Evolutionary conservation across 2,888 invertebrate genomes (phyloP), one percentile per base, ranked within the genome.

Genomic region (Alsophila aescularia): DNA sequence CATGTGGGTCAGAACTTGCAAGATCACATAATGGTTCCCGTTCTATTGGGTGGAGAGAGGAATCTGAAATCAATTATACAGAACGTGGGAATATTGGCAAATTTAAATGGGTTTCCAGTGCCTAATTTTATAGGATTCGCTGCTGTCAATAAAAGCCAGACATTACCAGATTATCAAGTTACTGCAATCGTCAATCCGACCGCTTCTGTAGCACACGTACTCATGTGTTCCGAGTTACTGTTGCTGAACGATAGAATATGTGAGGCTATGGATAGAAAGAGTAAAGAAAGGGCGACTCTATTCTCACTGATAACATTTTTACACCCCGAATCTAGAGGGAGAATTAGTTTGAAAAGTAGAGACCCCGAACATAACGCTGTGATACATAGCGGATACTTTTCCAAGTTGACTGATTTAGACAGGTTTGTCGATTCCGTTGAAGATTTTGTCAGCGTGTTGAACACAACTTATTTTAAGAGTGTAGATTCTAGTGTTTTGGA

Each of bases 1-100:
- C 41, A 61, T 2, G 83, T 85, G 0, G 86, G 86, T 0, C 37
- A 63, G n/a, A 80, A 85, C 52, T 62, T 84, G 13, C 82, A 83
- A 67, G 79, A 85, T 50, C 85, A 85, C 52, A 42, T 76, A 6
- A 13, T 72, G n/a, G 73, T 78, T 1, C 66, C 76, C 0, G 34
- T 85, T 0, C 8, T 75, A 0, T 48, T 81, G 8, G 69, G 74
- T 0, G 78, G 72, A 14, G 60, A 57, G 10, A 71, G 64, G 13
- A 62, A 62, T 39, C 9, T 58, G 2, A 27, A 21, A 2, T 67
- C 75, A 4, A 34, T 66, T 2, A 9, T 50, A 1, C 42, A 69
- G 18, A 77, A 71, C 48, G 36, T 70, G 2, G 65, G 70, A 2
- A 5, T 45, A 21, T 64, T 75, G 1, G 55, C 2, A 1, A 73